Evolutionary conservation across 2,888 invertebrate genomes (phyloP).

Genomic region (Dione vanillae): DNA sequence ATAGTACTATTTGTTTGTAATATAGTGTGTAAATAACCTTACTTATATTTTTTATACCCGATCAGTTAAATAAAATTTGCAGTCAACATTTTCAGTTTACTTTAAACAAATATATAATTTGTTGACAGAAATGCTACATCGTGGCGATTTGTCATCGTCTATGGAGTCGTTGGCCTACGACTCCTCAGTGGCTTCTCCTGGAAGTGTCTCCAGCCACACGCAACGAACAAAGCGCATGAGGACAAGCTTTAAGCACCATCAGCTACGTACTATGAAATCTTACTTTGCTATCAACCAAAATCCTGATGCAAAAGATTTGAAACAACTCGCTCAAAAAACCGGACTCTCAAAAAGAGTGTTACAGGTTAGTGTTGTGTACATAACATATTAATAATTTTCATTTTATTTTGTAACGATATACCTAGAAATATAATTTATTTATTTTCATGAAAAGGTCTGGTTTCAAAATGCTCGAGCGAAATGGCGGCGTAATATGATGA

Average conservation of each 20-base stretch:
- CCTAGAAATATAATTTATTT: not conserved
- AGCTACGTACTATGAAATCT: slow-evolving; percentile 99
- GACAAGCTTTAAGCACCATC: slow-evolving; percentile 99
- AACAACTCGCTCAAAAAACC: slow-evolving; percentile 99
- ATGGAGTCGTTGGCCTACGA: slow-evolving; percentile 92
- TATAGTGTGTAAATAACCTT: too few relatives aligned
- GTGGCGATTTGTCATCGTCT: slow-evolving; percentile 89
- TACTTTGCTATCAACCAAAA: slow-evolving; percentile 99
- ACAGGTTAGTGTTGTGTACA: slow-evolving; percentile 87
- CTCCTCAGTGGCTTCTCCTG: slow-evolving; percentile 88
- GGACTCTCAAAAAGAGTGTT: slow-evolving; percentile 98
- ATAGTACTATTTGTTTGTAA: too few relatives aligned
- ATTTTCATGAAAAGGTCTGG: slow-evolving; percentile 91
- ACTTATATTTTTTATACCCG: too few relatives aligned
- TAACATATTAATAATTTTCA: not conserved
- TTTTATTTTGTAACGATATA: too few relatives aligned
- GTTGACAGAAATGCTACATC: slow-evolving; percentile 88
- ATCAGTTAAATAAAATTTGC: not conserved
- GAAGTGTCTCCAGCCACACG: slow-evolving; percentile 84
- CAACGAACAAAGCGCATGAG: slow-evolving; percentile 97
- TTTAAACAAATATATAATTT: too few relatives aligned
- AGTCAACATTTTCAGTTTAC: not conserved
- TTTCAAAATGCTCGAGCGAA: slow-evolving; percentile 99
- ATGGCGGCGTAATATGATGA: slow-evolving; percentile 97
- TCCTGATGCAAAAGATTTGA: slow-evolving; percentile 99